Conservation (phyloP, 2,113 vertebrate species). For the Arvicanthis niloticus region DNA sequence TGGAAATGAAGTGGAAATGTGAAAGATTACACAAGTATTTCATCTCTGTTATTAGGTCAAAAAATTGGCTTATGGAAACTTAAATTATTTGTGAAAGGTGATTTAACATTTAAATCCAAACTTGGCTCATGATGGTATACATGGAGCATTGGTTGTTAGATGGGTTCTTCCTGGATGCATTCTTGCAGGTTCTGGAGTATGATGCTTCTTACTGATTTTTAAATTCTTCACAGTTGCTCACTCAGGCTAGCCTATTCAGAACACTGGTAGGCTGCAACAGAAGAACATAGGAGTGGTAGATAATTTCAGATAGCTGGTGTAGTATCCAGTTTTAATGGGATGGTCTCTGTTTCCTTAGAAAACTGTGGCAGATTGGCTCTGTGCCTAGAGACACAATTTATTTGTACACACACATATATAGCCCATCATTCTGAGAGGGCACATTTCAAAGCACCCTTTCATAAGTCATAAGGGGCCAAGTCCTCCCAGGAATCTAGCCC, state of each 20-base stretch:
- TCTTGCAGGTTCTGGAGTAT: not conserved
- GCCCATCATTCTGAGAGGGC: not conserved
- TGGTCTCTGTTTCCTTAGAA: conserved; percentile 15
- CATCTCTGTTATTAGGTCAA: not conserved
- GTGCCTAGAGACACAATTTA: not conserved
- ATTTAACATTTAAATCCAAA: not conserved
- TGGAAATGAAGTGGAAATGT: not conserved
- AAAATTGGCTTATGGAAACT: not conserved
- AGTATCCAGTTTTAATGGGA: not conserved
- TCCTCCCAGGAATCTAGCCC: not conserved
- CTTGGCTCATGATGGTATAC: not conserved
- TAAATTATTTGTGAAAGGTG: not conserved
- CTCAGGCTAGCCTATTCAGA: not conserved
- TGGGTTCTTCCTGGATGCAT: accelerated
- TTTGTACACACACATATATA: accelerated
- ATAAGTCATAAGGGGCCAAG: not conserved
- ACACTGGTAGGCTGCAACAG: not conserved
- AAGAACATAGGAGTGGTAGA: not conserved
- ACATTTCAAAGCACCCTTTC: not conserved
- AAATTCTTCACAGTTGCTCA: not conserved
- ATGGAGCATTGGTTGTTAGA: not conserved
- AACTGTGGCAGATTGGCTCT: not conserved
- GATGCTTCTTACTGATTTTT: not conserved
- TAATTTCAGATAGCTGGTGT: not conserved
- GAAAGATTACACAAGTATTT: not conserved